Evolutionary conservation across 2,797 vertebrate genomes (phyloP).

Genomic region (Morus bassanus): DNA sequence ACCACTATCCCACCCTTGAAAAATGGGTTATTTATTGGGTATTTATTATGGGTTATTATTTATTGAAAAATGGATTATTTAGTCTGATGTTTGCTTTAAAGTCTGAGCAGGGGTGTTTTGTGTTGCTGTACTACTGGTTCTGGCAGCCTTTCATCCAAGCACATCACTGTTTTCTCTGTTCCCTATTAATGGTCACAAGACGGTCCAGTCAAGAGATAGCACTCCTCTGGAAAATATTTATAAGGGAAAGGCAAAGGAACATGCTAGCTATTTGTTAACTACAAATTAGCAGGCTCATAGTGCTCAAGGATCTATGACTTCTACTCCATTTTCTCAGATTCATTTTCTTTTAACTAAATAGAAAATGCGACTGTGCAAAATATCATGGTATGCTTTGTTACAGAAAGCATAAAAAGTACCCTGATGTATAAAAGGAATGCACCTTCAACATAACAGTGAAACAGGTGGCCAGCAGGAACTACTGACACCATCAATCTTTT

Average conservation of each 20-base stretch:
- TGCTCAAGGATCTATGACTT: background rate
- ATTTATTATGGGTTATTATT: too few species aligned
- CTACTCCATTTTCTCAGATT: background rate
- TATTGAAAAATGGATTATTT: background rate
- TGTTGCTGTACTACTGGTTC: background rate
- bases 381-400: background rate
- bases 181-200: background rate
- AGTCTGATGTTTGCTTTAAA: background rate
- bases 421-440: background rate
- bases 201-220: background rate
- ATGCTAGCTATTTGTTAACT: background rate
- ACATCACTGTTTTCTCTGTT: background rate
- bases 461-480: background rate
- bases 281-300: background rate
- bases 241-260: background rate
- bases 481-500: background rate
- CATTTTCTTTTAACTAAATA: background rate
- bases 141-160: background rate
- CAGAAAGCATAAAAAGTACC: background rate
- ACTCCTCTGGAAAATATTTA: slow-evolving; percentile 33
- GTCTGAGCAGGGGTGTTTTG: background rate
- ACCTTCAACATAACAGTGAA: background rate
- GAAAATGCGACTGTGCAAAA: background rate
- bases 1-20: background rate
- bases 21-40: background rate